Evolutionary conservation across 2,797 vertebrate species (phyloP).

Genomic region (Tapirus indicus): DNA sequence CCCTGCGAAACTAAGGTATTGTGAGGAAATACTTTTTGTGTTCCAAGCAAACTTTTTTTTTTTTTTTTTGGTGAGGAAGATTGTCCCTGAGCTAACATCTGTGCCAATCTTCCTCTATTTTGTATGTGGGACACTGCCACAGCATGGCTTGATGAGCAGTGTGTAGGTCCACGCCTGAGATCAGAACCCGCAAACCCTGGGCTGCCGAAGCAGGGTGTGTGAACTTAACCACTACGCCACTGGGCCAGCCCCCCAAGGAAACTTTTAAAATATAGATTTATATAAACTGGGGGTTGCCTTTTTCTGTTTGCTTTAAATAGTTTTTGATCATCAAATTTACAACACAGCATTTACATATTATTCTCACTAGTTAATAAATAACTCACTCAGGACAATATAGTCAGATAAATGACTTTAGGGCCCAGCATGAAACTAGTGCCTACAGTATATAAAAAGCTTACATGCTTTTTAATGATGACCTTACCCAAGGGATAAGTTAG

Average conservation of each 20-base stretch:
- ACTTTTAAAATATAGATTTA: background rate
- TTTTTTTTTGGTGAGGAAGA: no score
- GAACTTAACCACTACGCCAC: no score
- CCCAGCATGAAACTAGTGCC: background rate
- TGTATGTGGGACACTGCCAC: no score
- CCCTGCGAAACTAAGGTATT: background rate
- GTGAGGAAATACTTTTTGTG: background rate
- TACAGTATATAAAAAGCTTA: background rate
- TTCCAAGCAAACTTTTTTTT: background rate
- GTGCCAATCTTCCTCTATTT: no score
- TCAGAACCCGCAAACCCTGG: no score
- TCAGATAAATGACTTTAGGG: background rate
- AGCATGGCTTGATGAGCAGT: no score
- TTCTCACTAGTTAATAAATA: constrained; percentile 33
- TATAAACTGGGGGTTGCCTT: background rate
- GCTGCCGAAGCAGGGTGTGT: no score
- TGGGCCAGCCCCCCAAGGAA: background rate
- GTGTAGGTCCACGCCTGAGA: no score
- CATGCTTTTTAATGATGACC: background rate
- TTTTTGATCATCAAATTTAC: background rate
- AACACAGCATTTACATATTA: background rate
- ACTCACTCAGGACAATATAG: background rate
- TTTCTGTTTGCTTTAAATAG: background rate
- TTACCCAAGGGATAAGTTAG: background rate
- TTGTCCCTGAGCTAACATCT: no score